Evolutionary conservation across 2,797 vertebrate genomes (phyloP), one percentile per base, ranked within the genome.

Genomic region (Semaprochilodus insignis): DNA sequence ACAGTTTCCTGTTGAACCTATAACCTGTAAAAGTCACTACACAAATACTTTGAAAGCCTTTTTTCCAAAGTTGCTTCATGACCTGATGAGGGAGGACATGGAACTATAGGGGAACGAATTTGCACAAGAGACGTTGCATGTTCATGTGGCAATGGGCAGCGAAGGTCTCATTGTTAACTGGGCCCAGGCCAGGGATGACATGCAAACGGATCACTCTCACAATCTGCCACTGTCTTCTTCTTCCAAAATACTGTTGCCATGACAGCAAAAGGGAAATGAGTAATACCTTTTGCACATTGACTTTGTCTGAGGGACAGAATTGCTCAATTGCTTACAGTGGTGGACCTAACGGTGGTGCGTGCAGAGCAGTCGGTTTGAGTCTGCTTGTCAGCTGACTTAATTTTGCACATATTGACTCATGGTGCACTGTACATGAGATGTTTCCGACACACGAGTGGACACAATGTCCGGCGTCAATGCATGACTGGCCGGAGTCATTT

Each of bases 211-310:
- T 65, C 75, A 85, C 83, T 90, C 88, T 85, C 88, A 84, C 88
- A 90, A 88, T 88, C 91, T 92, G 91, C 80, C 81, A 11, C 73
- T 90, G 88, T 91, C 90, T 92, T 91, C 83, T 52, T 80, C 69
- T 69, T 80, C 77, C 51, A 1, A 81, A 83, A 81, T 52, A 77
- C 60, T 0, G 88, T 92, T 89, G 2, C 91, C 89, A 92, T 88
- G 89, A 90, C 27, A 87, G 70, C 74, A 0, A 80, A 84, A 86
- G 88, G 93, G 92, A 94, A 94, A 92, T 91, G 91, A 92, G 86
- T 78, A 85, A 85, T 17, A n/a, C 52, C 54, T 23, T 55, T 8
- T 75, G 70, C 63, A 54, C 77, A 27, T 60, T 80, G 31, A 71
- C 81, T 74, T 85, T 88, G 83, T 81, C 44, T 10, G 59, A 79